Evolutionary conservation across 2,113 vertebrate species (phyloP).

Genomic region (Chaenocephalus aceratus): DNA sequence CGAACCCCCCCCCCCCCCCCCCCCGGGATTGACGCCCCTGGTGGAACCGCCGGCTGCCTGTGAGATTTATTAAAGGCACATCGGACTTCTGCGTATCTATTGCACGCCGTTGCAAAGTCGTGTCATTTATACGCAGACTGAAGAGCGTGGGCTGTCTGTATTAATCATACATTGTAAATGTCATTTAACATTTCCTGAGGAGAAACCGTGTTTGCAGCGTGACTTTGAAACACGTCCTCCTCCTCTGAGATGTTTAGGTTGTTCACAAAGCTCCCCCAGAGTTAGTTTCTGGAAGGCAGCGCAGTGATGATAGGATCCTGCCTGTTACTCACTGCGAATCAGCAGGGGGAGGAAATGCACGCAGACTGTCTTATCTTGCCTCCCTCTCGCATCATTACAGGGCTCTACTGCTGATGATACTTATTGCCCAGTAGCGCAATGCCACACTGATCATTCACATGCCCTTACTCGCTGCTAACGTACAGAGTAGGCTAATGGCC

Average conservation of each 20-base stretch:
- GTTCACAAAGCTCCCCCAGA: slow-evolving; percentile 54
- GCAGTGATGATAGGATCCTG: slow-evolving; percentile 41
- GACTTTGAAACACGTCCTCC: slow-evolving; percentile 63
- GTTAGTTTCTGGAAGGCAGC: slow-evolving; percentile 65
- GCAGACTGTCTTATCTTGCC: slow-evolving; percentile 52
- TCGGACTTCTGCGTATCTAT: no score
- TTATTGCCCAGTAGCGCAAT: slow-evolving; percentile 46
- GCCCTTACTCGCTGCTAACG: slow-evolving; percentile 77
- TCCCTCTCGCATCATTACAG: slow-evolving; percentile 64
- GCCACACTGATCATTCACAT: slow-evolving; percentile 65
- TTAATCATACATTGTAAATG: slow-evolving; percentile 45
- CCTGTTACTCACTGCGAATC: slow-evolving; percentile 51
- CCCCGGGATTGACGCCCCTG: no score
- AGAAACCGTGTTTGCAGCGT: slow-evolving; percentile 19
- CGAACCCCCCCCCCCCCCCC: no score
- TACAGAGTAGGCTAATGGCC: slow-evolving; percentile 71
- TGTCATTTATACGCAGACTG: no score
- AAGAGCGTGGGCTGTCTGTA: slow-evolving; percentile 2
- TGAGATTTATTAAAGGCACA: no score
- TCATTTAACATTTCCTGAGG: slow-evolving; percentile 54
- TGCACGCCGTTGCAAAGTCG: no score
- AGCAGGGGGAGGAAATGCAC: slow-evolving; percentile 32
- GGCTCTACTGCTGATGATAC: slow-evolving; percentile 48
- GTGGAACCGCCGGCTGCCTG: no score
- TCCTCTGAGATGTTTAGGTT: slow-evolving; percentile 45